These are phyloP conservation scores for Gallinago solitaria DNA, from an alignment of 2,797 vertebrate species.

Conservation along the genomic window DNA sequence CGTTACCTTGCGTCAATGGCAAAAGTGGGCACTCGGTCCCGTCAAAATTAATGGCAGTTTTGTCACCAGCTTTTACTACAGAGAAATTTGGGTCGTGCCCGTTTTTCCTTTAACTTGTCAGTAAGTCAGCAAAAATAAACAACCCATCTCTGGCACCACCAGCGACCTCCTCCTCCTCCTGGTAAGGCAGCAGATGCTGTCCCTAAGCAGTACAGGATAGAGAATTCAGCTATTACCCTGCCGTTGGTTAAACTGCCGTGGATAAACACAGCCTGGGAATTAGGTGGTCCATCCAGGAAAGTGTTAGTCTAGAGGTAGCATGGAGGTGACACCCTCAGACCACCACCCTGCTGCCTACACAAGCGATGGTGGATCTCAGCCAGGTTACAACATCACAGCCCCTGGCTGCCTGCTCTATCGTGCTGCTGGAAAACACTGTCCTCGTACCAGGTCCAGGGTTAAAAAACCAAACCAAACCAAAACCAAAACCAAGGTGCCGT, in stretches of 20 bases:
- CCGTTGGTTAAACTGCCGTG: not conserved
- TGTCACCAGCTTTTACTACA: not conserved
- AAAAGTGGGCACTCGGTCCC: not conserved
- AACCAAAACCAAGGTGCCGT: rapidly evolving
- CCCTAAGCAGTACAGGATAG: not conserved
- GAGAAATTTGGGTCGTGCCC: not conserved
- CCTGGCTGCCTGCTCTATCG: not conserved
- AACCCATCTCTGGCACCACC: not conserved
- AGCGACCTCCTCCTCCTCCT: not conserved
- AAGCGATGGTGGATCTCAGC: not conserved
- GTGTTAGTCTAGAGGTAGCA: not conserved
- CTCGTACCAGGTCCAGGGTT: not conserved
- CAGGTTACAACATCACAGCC: not conserved
- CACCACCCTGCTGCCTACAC: not conserved
- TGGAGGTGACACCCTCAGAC: not conserved
- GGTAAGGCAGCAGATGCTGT: not conserved
- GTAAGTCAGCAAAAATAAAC: not conserved
- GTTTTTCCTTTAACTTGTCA: not conserved
- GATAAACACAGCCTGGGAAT: not conserved
- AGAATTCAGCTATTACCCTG: not conserved
- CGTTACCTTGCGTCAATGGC: not conserved
- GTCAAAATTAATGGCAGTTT: not conserved
- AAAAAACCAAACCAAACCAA: not conserved
- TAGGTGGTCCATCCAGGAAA: not conserved
- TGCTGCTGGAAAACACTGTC: not conserved